A percentile compares a stretch with the other conserved stretches of the same genome.
phyloP scores from a whole-genome alignment of 2,888 invertebrate genomes.

The Dyspetes luteomarginatus region DNA sequence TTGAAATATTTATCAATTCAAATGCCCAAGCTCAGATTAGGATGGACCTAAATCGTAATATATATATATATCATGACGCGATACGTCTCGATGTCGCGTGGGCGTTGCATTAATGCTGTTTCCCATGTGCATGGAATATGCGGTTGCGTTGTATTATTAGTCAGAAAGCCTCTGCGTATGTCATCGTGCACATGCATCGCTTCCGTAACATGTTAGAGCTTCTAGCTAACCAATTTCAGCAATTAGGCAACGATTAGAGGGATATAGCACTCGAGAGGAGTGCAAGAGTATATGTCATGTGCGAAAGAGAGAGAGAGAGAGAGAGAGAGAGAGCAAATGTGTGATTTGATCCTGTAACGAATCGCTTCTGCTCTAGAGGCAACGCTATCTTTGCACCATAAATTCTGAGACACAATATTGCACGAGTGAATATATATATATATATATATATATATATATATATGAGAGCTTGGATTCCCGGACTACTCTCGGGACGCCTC shows the following conservation, averaged over 20 bases:
- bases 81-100: slow-evolving; percentile 41
- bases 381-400: slow-evolving; percentile 66
- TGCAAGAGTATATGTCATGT: slow-evolving; percentile 61
- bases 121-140: not conserved
- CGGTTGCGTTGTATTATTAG: not conserved
- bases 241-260: slow-evolving; percentile 73
- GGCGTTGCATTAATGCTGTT: slow-evolving; percentile 47
- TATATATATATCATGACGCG: slow-evolving; percentile 44
- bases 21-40: slow-evolving; percentile 50
- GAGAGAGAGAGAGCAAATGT: slow-evolving; percentile 12
- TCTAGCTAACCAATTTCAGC: slow-evolving; percentile 70
- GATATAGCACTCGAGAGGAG: slow-evolving; percentile 56
- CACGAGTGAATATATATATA: slow-evolving; percentile 3
- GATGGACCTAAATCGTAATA: slow-evolving; percentile 54
- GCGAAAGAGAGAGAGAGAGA: slow-evolving; percentile 26
- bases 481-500: slow-evolving; percentile 7
- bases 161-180: slow-evolving; percentile 6
- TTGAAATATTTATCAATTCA: slow-evolving; percentile 58
- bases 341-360: slow-evolving; percentile 66
- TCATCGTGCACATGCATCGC: slow-evolving; percentile 1
- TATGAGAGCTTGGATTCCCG: slow-evolving; percentile 16
- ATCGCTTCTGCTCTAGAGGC: slow-evolving; percentile 50
- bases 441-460: not conserved
- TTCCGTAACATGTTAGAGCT: slow-evolving; percentile 22
- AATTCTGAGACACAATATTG: slow-evolving; percentile 68